Evolutionary conservation across 2,888 invertebrate species (phyloP).

Genomic region (Andrena trimmerana): DNA sequence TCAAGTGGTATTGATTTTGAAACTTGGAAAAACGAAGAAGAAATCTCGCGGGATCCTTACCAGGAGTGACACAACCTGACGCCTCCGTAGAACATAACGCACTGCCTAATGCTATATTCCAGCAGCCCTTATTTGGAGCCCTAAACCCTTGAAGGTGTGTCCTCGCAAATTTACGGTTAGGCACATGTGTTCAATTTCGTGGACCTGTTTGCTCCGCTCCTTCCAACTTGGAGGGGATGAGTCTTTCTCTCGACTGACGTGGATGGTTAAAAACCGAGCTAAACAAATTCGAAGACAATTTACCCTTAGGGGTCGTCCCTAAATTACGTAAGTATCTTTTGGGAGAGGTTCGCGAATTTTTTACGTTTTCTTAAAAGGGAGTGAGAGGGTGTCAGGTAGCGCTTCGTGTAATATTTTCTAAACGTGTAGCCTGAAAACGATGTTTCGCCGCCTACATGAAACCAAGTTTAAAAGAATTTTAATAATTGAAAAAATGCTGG

Average conservation of each 20-base stretch:
- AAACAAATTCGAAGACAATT: neutral
- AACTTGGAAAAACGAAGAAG: no score
- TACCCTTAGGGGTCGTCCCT: no score
- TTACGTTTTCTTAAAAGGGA: no score
- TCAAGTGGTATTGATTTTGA: no score
- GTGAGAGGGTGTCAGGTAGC: no score
- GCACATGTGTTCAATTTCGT: constrained; percentile 53
- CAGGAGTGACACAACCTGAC: constrained; percentile 39
- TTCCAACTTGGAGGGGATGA: constrained; percentile 3
- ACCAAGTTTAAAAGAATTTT: no score
- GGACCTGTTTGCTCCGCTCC: constrained; percentile 47
- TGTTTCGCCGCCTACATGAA: no score
- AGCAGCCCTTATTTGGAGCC: constrained; percentile 58
- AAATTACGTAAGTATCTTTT: no score
- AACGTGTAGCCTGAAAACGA: no score
- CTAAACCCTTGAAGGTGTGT: constrained; percentile 63
- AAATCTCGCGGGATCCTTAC: constrained; percentile 4
- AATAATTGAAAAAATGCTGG: no score
- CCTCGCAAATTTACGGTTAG: constrained; percentile 60
- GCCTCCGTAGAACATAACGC: constrained; percentile 40
- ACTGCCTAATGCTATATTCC: constrained; percentile 60
- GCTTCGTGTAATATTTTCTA: no score
- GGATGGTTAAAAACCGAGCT: constrained; percentile 8
- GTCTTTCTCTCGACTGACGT: neutral
- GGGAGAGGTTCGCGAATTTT: no score